A percentile compares a stretch with the other conserved stretches of the same genome.
These are phyloP conservation scores for Drosophila peninsularis DNA, from an alignment of 2,888 invertebrate species.

Conservation along the genomic window DNA sequence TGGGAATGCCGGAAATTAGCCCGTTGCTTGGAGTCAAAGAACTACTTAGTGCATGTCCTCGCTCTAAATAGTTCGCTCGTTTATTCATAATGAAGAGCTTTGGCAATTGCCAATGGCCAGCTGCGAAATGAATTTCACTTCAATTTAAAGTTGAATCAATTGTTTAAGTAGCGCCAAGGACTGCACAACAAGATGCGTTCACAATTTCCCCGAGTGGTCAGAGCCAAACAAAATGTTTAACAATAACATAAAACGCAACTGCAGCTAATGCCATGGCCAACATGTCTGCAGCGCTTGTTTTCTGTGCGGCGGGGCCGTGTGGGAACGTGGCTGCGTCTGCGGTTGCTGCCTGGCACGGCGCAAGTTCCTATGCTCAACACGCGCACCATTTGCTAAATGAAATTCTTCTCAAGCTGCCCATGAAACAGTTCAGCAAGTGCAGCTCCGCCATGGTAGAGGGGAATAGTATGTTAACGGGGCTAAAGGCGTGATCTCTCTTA, in stretches of 20 bases:
- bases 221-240: constrained; percentile 37
- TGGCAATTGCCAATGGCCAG: neutral
- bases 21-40: constrained; percentile 44
- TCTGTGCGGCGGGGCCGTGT: constrained; percentile 1
- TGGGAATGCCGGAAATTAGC: constrained; percentile 51
- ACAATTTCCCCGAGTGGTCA: constrained; percentile 35
- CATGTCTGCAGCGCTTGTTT: constrained; percentile 6
- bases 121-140: constrained; percentile 35
- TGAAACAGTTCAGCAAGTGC: neutral
- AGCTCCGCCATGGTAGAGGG: neutral
- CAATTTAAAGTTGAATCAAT: constrained; percentile 41
- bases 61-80: neutral
- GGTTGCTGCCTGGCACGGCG: constrained; percentile 4
- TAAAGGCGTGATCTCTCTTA: neutral
- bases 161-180: constrained; percentile 12
- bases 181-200: constrained; percentile 32
- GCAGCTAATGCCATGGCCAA: constrained; percentile 15
- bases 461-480: neutral
- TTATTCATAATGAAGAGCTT: neutral
- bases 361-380: constrained; percentile 18
- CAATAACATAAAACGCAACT: constrained; percentile 46
- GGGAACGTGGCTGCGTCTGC: constrained; percentile 15
- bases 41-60: constrained; percentile 27
- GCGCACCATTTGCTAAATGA: constrained; percentile 60
- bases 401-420: constrained; percentile 37